A percentile compares a stretch with the other conserved stretches of the same genome.
phyloP scores from a whole-genome alignment of 2,888 invertebrate species.

The Caenorhabditis sp. region DNA sequence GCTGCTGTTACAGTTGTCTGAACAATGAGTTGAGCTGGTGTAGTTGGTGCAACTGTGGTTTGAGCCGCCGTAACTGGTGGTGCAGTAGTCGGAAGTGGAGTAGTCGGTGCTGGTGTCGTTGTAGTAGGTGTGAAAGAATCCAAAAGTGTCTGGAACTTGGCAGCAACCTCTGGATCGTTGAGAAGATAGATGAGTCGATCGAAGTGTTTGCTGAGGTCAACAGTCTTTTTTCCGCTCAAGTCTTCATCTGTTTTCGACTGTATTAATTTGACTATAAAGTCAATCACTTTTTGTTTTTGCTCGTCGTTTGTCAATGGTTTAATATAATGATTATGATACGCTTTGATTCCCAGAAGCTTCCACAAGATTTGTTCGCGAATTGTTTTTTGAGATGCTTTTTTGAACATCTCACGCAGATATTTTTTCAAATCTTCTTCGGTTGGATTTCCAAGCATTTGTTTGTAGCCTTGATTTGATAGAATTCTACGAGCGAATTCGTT shows the following conservation, averaged over 20 bases:
- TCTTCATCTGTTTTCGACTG: constrained; percentile 9
- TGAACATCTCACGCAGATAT: neutral
- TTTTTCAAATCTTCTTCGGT: constrained; percentile 14
- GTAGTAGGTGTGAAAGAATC: neutral
- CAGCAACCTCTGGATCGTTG: neutral
- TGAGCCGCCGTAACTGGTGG: too few relatives aligned
- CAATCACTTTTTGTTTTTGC: constrained; percentile 11
- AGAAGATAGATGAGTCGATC: neutral
- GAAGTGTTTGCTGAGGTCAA: neutral
- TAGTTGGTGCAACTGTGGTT: neutral
- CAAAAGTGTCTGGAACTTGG: neutral
- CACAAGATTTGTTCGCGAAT: neutral
- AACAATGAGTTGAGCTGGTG: neutral
- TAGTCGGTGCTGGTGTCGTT: too few relatives aligned
- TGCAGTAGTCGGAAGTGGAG: too few relatives aligned
- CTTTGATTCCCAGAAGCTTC: constrained; percentile 18
- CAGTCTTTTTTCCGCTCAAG: neutral
- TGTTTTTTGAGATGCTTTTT: neutral
- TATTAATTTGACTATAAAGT: constrained; percentile 11
- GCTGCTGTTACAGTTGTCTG: too few relatives aligned
- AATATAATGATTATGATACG: constrained; percentile 9
- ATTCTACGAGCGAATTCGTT: constrained; percentile 1
- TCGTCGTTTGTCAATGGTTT: constrained; percentile 10
- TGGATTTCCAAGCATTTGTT: constrained; percentile 14
- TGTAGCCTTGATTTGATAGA: neutral